Conservation (phyloP, 30 jellyfish, hydroid and myxozoan genomes). For the Cassiopea andromeda region DNA sequence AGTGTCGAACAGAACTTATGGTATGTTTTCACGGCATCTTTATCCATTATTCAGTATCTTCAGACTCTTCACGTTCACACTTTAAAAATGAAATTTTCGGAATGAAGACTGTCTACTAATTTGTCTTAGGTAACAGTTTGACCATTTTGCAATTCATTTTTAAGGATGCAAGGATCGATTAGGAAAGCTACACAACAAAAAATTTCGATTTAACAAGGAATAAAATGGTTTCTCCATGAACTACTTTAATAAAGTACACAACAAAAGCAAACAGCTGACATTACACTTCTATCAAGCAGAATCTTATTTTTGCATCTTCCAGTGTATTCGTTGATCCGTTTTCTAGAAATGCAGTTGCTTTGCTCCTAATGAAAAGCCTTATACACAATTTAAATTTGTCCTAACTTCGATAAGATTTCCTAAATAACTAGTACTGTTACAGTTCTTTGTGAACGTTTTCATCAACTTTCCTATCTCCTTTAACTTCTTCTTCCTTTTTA, state of each 20-base stretch:
- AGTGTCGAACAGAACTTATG: no score
- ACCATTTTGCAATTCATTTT: no score
- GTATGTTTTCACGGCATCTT: no score
- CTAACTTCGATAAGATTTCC: slow-evolving; percentile 32
- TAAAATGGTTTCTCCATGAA: neutral
- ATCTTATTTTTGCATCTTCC: neutral
- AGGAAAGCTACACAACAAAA: neutral
- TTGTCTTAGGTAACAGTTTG: no score
- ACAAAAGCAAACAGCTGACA: neutral
- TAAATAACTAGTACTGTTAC: slow-evolving; percentile 42
- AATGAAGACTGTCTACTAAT: no score
- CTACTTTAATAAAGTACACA: neutral
- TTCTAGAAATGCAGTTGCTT: neutral
- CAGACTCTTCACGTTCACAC: no score
- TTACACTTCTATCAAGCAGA: neutral
- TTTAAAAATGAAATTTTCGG: no score
- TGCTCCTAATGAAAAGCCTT: neutral
- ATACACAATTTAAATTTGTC: neutral
- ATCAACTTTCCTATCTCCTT: slow-evolving; percentile 18
- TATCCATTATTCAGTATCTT: no score
- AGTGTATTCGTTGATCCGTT: neutral
- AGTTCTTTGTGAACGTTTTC: slow-evolving; percentile 63
- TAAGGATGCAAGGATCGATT: no score
- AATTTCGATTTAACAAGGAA: neutral
- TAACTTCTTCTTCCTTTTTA: slow-evolving; percentile 4